Base-by-base conservation (phyloP, 2,113 vertebrate species). In the Procavia capensis region DNA sequence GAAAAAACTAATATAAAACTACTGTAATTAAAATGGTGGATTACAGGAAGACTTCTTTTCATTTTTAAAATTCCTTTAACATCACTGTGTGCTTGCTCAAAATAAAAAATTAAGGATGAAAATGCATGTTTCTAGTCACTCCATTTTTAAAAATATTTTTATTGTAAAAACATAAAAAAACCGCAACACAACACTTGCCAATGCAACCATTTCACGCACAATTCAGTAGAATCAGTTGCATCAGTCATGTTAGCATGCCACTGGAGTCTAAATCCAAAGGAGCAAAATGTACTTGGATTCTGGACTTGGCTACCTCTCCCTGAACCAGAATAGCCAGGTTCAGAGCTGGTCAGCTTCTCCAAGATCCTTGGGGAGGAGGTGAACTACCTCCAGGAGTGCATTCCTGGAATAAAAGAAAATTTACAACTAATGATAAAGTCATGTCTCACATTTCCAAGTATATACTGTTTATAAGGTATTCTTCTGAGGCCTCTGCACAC, bases 31-130 rank as follows among this genome's bases (percentile, higher is more conserved):
- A 86, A 90, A 82, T 39, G 47, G 14, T 78, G 3, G 14, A 41
- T 90, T 92, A 91, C 50, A 64, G 75, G 47, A 86, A 34, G 17
- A 39, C 66, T 68, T 90, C 10, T 83, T 90, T 72, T 41, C 36
- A 87, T 39, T 70, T 76, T 41, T 45, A 85, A 45, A 76, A 80
- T 86, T 88, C 34, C 6, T 68, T 93, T 82, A 80, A 68, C 22
- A 75, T 39, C 31, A 75, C 27, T 84, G 29, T 36, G 80, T 76
- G 90, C 36, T 80, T 76, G 39, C 76, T 90, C n/a, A 79, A 93
- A 97, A 90, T 63, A 90, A 45, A 54, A 95, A 87, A 80, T 8
- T 41, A n/a, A 24, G 39, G 41, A 88, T 14, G 63, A 68, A 92
- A 93, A 84, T n/a, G 24, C 2, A 66, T 64, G 39, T 57, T 61